Conservation (phyloP, 2,113 vertebrate species). For the Anarrhichthys ocellatus region DNA sequence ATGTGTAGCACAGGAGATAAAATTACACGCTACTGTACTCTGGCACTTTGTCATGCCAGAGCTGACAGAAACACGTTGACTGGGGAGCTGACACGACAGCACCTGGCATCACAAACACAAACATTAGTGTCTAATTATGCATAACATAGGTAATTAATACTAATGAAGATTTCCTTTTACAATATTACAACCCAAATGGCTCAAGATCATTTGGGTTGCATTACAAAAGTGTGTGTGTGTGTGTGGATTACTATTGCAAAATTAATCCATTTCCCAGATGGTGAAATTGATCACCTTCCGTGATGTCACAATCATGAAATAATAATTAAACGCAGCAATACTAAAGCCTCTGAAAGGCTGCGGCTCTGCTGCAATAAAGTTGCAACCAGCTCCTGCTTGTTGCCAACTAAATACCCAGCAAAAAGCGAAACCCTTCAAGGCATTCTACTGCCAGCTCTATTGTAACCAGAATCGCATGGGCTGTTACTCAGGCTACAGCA, state of each 20-base stretch:
- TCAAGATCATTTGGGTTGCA: not conserved
- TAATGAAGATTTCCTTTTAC: conserved; percentile 23
- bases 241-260: conserved; percentile 22
- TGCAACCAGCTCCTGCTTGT: conserved; percentile 18
- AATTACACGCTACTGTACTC: not conserved
- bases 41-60: not conserved
- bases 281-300: conserved; percentile 25
- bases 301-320: conserved; percentile 51
- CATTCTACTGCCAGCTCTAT: conserved; percentile 15
- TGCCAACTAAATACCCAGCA: conserved; percentile 13
- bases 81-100: not conserved
- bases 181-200: conserved; percentile 21
- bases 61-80: not conserved
- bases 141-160: conserved; percentile 35
- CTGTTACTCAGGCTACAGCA: conserved; percentile 27
- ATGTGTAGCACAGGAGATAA: not conserved
- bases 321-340: conserved; percentile 43
- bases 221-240: not conserved
- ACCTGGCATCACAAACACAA: conserved; percentile 17
- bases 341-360: conserved; percentile 32
- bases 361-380: conserved; percentile 37
- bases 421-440: conserved; percentile 39
- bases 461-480: conserved; percentile 27
- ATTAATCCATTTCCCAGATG: conserved; percentile 50
- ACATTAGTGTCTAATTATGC: conserved; percentile 14